Conservation (phyloP, 2,797 vertebrate species). For the Crax fasciolata region DNA sequence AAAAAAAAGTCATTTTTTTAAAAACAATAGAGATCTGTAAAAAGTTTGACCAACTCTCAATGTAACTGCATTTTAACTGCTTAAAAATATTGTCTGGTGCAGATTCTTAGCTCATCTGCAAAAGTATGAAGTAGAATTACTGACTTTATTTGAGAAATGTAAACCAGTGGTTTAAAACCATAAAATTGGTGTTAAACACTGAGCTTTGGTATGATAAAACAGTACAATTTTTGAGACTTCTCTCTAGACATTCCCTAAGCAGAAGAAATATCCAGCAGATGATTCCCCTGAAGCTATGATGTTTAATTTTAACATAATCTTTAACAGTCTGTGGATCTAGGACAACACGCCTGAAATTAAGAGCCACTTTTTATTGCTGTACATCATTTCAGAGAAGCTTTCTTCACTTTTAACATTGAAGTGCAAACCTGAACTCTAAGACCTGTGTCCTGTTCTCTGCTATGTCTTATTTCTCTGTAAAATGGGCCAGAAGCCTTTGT, state of each 20-base stretch:
- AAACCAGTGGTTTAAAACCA: neutral
- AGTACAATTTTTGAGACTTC: neutral
- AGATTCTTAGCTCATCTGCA: neutral
- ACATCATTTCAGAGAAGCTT: fast-evolving
- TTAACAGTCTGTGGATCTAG: neutral
- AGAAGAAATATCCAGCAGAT: neutral
- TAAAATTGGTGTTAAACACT: neutral
- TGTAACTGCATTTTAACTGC: neutral
- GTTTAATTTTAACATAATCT: neutral
- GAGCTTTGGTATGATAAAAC: neutral
- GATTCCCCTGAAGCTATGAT: neutral
- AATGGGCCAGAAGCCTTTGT: neutral
- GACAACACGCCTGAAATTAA: neutral
- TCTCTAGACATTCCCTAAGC: neutral
- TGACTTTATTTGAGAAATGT: neutral
- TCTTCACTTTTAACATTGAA: neutral
- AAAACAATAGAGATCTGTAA: neutral
- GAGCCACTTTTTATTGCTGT: neutral
- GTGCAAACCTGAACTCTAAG: neutral
- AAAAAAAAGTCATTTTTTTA: neutral
- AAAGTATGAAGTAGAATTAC: neutral
- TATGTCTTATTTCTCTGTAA: neutral
- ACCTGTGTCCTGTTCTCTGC: neutral
- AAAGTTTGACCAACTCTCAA: neutral
- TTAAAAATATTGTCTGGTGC: neutral